Conservation (phyloP, 1,140 invertebrate genomes). For the Penaeus vannamei region DNA sequence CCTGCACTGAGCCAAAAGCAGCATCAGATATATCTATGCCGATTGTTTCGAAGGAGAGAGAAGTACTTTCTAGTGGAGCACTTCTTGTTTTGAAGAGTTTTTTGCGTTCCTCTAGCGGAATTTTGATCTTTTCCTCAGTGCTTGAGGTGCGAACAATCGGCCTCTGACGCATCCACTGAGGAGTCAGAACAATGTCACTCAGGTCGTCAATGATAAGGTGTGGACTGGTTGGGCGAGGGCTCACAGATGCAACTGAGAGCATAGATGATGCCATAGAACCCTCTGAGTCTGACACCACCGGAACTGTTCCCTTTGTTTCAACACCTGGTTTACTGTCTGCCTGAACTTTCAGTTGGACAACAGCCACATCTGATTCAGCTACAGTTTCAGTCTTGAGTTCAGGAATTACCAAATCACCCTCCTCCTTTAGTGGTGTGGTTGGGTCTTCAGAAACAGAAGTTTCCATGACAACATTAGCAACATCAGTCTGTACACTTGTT, state of each 20-base stretch:
- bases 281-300: conserved; percentile 10
- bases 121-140: conserved; percentile 55
- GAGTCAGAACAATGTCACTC: conserved; percentile 64
- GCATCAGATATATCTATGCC: not conserved
- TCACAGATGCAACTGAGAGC: conserved; percentile 22
- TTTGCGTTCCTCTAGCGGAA: conserved; percentile 59
- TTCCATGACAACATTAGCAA: conserved; percentile 47
- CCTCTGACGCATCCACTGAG: conserved; percentile 68
- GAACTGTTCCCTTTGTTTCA: no score
- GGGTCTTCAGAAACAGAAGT: conserved; percentile 47
- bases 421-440: conserved; percentile 23
- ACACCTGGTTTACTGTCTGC: not conserved
- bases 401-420: conserved; percentile 3
- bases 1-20: conserved; percentile 12
- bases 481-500: conserved; percentile 42
- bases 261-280: conserved; percentile 42
- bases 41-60: not conserved
- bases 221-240: conserved; percentile 49
- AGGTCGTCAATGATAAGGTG: conserved; percentile 53
- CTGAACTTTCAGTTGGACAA: conserved; percentile 26
- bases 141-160: conserved; percentile 59
- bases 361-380: conserved; percentile 54
- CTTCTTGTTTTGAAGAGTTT: conserved; percentile 50
- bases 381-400: conserved; percentile 25
- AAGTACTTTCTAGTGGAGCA: conserved; percentile 49